Percentiles rank a stretch among this genome's conserved stretches.
Evolutionary conservation across 2,888 invertebrate species (phyloP).

Genomic region (Drosophila quinaria): DNA sequence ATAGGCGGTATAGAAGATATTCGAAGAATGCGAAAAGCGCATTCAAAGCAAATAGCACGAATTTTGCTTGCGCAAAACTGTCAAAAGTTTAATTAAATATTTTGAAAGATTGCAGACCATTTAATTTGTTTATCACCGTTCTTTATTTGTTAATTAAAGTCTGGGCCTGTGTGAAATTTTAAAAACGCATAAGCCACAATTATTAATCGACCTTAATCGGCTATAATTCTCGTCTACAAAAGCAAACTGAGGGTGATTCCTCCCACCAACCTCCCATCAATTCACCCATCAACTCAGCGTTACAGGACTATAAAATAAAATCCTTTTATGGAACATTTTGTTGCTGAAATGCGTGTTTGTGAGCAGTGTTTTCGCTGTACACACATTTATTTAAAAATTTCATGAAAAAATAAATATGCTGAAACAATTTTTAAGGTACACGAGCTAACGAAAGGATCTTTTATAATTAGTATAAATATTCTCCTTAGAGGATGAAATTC

Average conservation of each 20-base stretch:
- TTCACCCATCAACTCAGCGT: not conserved
- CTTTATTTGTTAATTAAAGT: conserved; percentile 56
- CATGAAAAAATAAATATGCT: conserved; percentile 13
- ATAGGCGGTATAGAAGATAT: conserved; percentile 13
- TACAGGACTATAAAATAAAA: conserved; percentile 44
- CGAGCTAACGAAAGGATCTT: not conserved
- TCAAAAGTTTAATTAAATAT: conserved; percentile 67
- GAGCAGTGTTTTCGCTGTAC: conserved; percentile 19
- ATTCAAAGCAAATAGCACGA: conserved; percentile 23
- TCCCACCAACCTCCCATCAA: not conserved
- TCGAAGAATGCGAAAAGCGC: conserved; percentile 28
- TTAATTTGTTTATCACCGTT: not conserved
- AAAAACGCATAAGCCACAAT: conserved; percentile 28
- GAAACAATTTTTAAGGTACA: conserved; percentile 38
- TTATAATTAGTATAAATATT: too few species aligned
- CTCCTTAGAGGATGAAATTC: too few species aligned
- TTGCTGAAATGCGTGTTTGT: conserved; percentile 8
- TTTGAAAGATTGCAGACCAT: conserved; percentile 42
- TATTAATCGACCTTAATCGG: conserved; percentile 49
- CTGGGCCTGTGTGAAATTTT: conserved; percentile 31
- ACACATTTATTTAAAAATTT: conserved; percentile 65
- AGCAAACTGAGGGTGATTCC: not conserved
- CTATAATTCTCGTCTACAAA: conserved; percentile 20
- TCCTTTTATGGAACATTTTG: conserved; percentile 48
- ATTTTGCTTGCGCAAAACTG: conserved; percentile 11